Evolutionary conservation across 2,797 vertebrate genomes (phyloP).

Genomic region (Manis javanica): DNA sequence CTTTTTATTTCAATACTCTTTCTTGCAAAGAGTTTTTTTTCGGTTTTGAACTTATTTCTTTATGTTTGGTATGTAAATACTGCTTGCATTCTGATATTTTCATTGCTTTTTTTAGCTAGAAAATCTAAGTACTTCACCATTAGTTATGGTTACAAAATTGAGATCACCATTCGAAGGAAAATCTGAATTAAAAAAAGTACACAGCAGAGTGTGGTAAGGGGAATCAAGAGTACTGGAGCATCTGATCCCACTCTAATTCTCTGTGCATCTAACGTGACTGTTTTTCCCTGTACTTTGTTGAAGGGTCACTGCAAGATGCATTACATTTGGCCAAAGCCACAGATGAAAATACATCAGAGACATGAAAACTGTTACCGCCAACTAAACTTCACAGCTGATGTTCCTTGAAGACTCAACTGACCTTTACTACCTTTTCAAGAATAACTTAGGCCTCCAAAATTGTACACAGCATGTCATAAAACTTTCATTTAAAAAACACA

Average conservation of each 20-base stretch:
- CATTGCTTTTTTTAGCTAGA: conserved; percentile 4
- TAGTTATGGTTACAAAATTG: neutral
- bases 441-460: neutral
- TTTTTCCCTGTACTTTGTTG: neutral
- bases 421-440: conserved; percentile 50
- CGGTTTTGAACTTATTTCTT: neutral
- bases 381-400: conserved; percentile 33
- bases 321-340: conserved; percentile 57
- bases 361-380: conserved; percentile 47
- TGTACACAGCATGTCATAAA: neutral
- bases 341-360: conserved; percentile 56
- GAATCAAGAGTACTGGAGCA: neutral
- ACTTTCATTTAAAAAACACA: conserved; percentile 15
- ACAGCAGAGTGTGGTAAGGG: neutral
- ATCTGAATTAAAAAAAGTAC: neutral
- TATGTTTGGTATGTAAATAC: neutral
- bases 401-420: conserved; percentile 55
- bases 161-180: neutral
- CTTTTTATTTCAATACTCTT: neutral
- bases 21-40: neutral
- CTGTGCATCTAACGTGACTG: neutral
- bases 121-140: neutral
- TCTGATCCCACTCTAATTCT: conserved; percentile 34
- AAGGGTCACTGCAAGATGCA: conserved; percentile 33
- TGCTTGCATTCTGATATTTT: neutral